Conservation (phyloP, 2,888 invertebrate genomes). For the Drosophila leonis region DNA sequence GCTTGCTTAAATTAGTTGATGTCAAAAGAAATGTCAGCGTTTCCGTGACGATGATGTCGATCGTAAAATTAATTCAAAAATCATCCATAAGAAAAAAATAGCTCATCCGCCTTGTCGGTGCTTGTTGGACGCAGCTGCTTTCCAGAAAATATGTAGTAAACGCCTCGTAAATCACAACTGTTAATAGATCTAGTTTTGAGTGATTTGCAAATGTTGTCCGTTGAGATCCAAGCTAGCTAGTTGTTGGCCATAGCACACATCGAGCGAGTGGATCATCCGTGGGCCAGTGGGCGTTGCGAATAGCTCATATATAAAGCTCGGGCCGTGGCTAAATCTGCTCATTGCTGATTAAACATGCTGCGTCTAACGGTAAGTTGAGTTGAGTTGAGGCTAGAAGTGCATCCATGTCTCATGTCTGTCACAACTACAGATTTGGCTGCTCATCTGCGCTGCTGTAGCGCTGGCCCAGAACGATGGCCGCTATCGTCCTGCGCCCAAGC, state of each 20-base stretch:
- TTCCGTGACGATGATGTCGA: conserved; percentile 30
- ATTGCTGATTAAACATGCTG: conserved; percentile 66
- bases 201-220: conserved; percentile 38
- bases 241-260: conserved; percentile 60
- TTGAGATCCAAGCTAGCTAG: conserved; percentile 31
- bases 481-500: conserved; percentile 81
- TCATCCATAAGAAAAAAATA: conserved; percentile 44
- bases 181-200: conserved; percentile 75
- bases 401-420: neutral
- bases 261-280: conserved; percentile 45
- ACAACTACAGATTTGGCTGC: conserved; percentile 43
- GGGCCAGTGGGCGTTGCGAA: conserved; percentile 51
- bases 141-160: conserved; percentile 64
- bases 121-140: conserved; percentile 17
- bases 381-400: conserved; percentile 18
- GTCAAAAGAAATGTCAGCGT: conserved; percentile 33
- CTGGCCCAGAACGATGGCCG: conserved; percentile 84
- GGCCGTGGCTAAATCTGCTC: conserved; percentile 34
- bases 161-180: conserved; percentile 57
- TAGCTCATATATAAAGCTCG: conserved; percentile 66
- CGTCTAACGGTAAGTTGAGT: conserved; percentile 62
- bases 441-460: conserved; percentile 52
- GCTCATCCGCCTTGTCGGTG: conserved; percentile 28
- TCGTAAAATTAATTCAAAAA: conserved; percentile 37
- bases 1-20: conserved; percentile 19